Base-by-base conservation (phyloP, 1,140 invertebrate species). In the Yoshiicerus persimilis region DNA sequence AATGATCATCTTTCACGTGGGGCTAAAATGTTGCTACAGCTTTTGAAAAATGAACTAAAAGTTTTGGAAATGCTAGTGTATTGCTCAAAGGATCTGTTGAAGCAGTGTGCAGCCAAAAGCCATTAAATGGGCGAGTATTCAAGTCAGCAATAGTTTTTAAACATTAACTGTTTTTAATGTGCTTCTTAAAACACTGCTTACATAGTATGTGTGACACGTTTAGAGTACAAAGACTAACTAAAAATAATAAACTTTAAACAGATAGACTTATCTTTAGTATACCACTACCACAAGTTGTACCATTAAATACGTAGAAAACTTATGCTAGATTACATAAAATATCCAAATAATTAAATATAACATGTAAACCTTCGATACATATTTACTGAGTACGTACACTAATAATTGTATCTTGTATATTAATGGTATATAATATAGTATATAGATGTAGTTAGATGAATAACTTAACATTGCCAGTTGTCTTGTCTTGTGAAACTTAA, bases 11-110 rank as follows among this genome's bases (percentile, higher is more conserved):
- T 87, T 3, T 75, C 27, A 87, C 27, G 66, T 80, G 62, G 36
- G 9, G 86, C 66, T 56, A 88, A 80, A 38, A 90, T 88, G 64
- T 89, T 90, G 47, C 16, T 89, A 20, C 88, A 91, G 84, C 86
- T 91, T 4, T 64, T 91, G 4, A 64, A 75, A 39, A 91, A 91
- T 86, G 90, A 91, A 84, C 32, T 87, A 32, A 89, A 87, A 41
- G 62, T 91, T 30, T 86, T 91, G 27, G 89, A 90, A 77, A 85
- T 88, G 75, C 84, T 91, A 5, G 47, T 83, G 0, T 34, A 87
- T 88, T 87, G 84, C 84, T 41, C 85, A 66, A 88, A 89, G 10
- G 84, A 88, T 34, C 77, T 87, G 32, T 75, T 89, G 30, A 83
- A 64, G 25, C 87, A 88, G 38, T 84, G 25, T 27, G 27, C 20